Conservation (phyloP, 92 coral and sea anemone species). For the Epizoanthus rinbou region DNA sequence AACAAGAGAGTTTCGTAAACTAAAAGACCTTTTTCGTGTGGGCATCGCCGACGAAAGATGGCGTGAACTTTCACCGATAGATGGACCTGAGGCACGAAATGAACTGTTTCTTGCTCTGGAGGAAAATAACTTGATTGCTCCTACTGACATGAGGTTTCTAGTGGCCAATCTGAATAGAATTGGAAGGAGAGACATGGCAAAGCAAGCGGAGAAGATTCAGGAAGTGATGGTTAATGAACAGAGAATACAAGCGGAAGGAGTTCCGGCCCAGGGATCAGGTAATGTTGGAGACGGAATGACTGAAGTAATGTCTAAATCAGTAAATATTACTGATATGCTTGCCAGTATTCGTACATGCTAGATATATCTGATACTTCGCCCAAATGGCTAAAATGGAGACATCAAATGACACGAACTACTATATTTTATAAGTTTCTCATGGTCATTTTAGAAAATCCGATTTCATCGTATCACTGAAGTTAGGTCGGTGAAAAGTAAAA, state of each 20-base stretch:
- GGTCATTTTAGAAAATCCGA: too few species aligned
- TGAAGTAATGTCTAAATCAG: too few species aligned
- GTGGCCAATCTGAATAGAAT: conserved; percentile 11
- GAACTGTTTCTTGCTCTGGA: background rate
- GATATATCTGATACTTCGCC: too few species aligned
- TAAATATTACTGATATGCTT: too few species aligned
- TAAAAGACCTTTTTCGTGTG: conserved; percentile 14
- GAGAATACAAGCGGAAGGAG: too few species aligned
- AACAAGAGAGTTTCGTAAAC: background rate
- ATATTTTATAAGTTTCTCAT: too few species aligned
- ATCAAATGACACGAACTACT: too few species aligned
- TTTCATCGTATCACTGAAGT: too few species aligned
- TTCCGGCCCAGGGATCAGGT: background rate
- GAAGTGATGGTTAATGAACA: background rate
- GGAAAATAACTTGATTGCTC: conserved; percentile 9
- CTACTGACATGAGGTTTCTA: background rate
- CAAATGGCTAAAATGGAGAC: too few species aligned
- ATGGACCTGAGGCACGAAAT: conserved; percentile 3
- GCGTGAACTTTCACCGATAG: background rate
- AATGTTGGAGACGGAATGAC: too few species aligned
- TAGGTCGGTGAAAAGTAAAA: too few species aligned
- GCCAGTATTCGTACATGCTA: too few species aligned
- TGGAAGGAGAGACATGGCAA: conserved; percentile 4
- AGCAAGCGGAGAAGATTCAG: background rate
- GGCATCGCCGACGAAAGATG: conserved; percentile 5